Evolutionary conservation across 2,888 invertebrate species (phyloP), one percentile per base, ranked within the genome.

Genomic region (Melieria crassipennis): DNA sequence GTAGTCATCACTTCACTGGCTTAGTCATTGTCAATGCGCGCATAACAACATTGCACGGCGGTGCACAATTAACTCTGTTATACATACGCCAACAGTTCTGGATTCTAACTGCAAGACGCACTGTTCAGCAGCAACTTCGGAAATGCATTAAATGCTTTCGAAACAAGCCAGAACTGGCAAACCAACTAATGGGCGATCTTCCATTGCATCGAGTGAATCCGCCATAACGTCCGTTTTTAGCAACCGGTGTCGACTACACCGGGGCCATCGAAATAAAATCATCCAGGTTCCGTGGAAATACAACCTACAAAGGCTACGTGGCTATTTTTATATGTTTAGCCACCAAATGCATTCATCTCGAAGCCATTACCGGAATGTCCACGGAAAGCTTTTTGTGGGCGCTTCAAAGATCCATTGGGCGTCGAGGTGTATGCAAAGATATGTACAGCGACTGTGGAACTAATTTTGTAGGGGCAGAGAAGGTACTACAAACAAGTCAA

Each of bases 181-280:
- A 60, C 10, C 75, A 75, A 67, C 30, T 75, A 4, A 75, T 75
- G 71, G 67, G 73, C n/a, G 55, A 70, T 56, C 50, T 73, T 30
- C 73, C 70, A 1, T 42, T 46, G 11, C 69, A 69, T 9, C 58
- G 65, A 3, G 42, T 73, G 3, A 73, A 61, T 61, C 75, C 70
- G 9, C 63, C 73, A 7, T 42, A 45, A 11, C 61, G 73, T 2
- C 62, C 68, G 9, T 71, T 74, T 42, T 30, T 69, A 5, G 67
- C 74, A 11, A 73, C 69, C 1, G 75, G 73, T 5, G 63, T 73
- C 4, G 72, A 73, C 60, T 73, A 66, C 42, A 69, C 69, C 10
- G 71, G 72, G 4, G 60, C 70, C 11, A 66, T 73, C 7, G 69
- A 66, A 60, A 13, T 73, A 1, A 70, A 61, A 30, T 30, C 72